Evolutionary conservation across 2,113 vertebrate genomes (phyloP), one percentile per base, ranked within the genome.

Genomic region (Corythoichthys haematopterus): DNA sequence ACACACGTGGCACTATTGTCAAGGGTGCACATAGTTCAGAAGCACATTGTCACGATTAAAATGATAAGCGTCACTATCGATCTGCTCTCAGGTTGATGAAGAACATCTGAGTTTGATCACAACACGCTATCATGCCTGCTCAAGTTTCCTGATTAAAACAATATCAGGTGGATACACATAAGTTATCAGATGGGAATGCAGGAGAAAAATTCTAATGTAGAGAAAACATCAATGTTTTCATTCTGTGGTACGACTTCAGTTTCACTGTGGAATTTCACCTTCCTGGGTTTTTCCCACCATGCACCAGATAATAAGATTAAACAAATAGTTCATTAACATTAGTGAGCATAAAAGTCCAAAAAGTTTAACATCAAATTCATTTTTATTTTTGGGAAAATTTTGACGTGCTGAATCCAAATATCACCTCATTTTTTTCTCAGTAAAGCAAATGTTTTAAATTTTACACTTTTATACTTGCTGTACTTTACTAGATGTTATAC

Each of bases 81-180:
- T 55, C 65, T 36, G 64, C 51, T 33, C 33, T 36, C 20, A 50
- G 13, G 43, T 0, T 13, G 56, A 63, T 55, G 51, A 63, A 33
- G 55, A 36, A 50, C 48, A 61, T 55, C 50, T 66, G 37, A 74
- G 14, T 35, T 48, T 13, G 43, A 65, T 52, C 1, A 12, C 20
- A n/a, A 62, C 8, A 40, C 37, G 66, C 63, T 57, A 36, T 15
- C 40, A 46, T 15, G 3, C 36, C 52, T 50, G 16, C 40, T 77
- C 7, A 2, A 16, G 28, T 68, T 76, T 71, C 36, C n/a, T 53
- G 8, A 11, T 60, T 72, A 3, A 61, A 69, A 56, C 51, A 46
- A n/a, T 20, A 37, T 60, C 60, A 37, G 13, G 69, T 53, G 6
- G 12, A 61, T 61, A 20, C 8, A 6, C 11, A 20, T 16, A 50